phyloP scores from a whole-genome alignment of 2,888 invertebrate species.

The Brachycybe producta region DNA sequence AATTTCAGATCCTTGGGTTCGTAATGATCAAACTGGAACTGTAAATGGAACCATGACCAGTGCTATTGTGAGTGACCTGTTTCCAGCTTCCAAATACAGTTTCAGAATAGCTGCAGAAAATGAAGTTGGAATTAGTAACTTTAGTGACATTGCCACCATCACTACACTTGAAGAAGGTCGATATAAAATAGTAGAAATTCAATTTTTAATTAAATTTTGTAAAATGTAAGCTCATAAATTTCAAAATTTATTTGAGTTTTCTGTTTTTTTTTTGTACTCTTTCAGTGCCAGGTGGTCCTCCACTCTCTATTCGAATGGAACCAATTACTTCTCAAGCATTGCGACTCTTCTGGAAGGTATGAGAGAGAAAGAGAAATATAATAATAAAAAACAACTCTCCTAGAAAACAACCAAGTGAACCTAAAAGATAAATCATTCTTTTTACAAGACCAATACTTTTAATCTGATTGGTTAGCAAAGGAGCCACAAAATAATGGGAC shows the following conservation, averaged over 20 bases:
- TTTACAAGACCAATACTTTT: too few species aligned
- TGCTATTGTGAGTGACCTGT: slow-evolving; percentile 9
- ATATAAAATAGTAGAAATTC: not conserved
- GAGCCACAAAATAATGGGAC: too few species aligned
- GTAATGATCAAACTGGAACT: slow-evolving; percentile 1
- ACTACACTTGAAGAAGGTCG: slow-evolving; percentile 18
- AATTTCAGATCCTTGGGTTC: slow-evolving; percentile 9
- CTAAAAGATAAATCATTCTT: too few species aligned
- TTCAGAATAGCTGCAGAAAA: slow-evolving; percentile 19
- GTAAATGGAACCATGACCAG: slow-evolving; percentile 12
- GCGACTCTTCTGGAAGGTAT: slow-evolving; percentile 32
- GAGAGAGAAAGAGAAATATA: too few species aligned
- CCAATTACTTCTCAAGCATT: slow-evolving; percentile 32
- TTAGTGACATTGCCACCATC: slow-evolving; percentile 9
- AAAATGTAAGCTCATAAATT: not conserved
- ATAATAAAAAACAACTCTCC: too few species aligned
- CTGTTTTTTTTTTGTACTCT: slow-evolving; percentile 1
- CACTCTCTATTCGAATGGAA: slow-evolving; percentile 28
- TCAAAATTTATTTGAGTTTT: not conserved
- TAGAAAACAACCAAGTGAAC: too few species aligned
- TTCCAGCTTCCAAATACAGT: slow-evolving; percentile 15
- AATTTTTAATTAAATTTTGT: not conserved
- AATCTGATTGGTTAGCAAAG: too few species aligned
- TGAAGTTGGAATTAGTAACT: slow-evolving; percentile 16
- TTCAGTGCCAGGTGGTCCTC: slow-evolving; percentile 27